These are phyloP conservation scores for Carabus problematicus DNA, from an alignment of 2,888 invertebrate species.

Conservation along the genomic window DNA sequence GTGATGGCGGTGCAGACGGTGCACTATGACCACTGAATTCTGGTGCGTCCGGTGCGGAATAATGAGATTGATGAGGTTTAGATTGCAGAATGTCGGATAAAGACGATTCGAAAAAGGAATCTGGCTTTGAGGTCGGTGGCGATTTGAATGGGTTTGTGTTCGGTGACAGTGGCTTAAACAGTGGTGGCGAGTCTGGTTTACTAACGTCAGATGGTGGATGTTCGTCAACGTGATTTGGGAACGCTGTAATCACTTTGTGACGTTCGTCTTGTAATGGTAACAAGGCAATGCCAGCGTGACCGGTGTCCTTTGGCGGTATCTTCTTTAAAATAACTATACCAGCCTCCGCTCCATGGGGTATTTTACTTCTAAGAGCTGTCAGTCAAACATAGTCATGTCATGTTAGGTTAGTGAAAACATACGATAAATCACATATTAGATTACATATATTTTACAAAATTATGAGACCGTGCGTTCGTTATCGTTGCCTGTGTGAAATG, in stretches of 20 bases:
- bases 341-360: conserved; percentile 50
- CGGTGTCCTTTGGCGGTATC: conserved; percentile 47
- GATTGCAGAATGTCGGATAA: neutral
- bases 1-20: conserved; percentile 7
- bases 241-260: conserved; percentile 24
- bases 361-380: conserved; percentile 46
- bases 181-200: conserved; percentile 21
- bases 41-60: conserved; percentile 1
- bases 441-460: neutral
- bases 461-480: neutral
- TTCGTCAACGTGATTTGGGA: neutral
- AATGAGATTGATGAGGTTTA: conserved; percentile 14
- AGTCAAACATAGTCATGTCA: conserved; percentile 49
- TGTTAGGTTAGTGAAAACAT: conserved; percentile 31
- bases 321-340: conserved; percentile 57
- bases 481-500: conserved; percentile 17
- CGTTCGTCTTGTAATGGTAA: conserved; percentile 37
- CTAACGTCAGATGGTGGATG: conserved; percentile 19
- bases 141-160: conserved; percentile 13
- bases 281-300: conserved; percentile 17
- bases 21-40: conserved; percentile 11
- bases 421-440: neutral
- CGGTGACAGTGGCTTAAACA: conserved; percentile 18
- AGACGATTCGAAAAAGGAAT: conserved; percentile 17
- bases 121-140: neutral